A percentile compares a stretch with the other conserved stretches of the same genome.
Evolutionary conservation across 1,140 invertebrate species (phyloP).

Genomic region (Drosophila obscura): DNA sequence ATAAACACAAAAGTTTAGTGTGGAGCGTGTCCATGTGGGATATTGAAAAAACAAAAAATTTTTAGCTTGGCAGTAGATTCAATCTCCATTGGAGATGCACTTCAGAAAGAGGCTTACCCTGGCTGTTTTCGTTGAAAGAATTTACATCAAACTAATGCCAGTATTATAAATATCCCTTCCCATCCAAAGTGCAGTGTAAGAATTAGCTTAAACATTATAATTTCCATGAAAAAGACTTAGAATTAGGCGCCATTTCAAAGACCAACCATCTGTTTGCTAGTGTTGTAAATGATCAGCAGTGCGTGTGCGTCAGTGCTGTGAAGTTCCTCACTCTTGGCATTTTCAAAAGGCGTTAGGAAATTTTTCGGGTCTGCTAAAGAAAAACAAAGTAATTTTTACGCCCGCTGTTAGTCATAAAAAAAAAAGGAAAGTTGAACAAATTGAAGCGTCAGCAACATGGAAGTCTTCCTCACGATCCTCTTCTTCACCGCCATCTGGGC

Average conservation of each 20-base stretch:
- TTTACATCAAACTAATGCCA: too few species aligned
- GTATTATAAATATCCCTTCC: too few species aligned
- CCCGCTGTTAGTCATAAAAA: slow-evolving; percentile 1
- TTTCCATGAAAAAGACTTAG: background rate
- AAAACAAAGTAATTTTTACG: slow-evolving; percentile 40
- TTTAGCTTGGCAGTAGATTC: too few species aligned
- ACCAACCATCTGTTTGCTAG: slow-evolving; percentile 11
- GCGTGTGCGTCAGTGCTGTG: slow-evolving; percentile 12
- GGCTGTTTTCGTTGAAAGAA: too few species aligned
- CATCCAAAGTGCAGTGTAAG: background rate
- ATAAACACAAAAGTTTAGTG: slow-evolving; percentile 60
- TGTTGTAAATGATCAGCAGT: slow-evolving; percentile 7
- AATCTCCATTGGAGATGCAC: too few species aligned
- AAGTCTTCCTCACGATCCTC: slow-evolving; percentile 87
- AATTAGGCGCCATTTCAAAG: slow-evolving; percentile 10
- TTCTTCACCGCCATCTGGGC: slow-evolving; percentile 93
- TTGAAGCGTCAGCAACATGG: slow-evolving; percentile 11
- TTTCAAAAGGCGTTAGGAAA: slow-evolving; percentile 22
- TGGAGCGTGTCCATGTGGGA: slow-evolving; percentile 34
- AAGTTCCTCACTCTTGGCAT: background rate
- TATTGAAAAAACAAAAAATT: too few species aligned
- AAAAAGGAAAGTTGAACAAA: slow-evolving; percentile 23
- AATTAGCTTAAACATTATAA: background rate
- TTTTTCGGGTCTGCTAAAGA: slow-evolving; percentile 18
- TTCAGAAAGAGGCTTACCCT: too few species aligned